Evolutionary conservation across 2,797 vertebrate species (phyloP).

Genomic region (Coregonus sp.): DNA sequence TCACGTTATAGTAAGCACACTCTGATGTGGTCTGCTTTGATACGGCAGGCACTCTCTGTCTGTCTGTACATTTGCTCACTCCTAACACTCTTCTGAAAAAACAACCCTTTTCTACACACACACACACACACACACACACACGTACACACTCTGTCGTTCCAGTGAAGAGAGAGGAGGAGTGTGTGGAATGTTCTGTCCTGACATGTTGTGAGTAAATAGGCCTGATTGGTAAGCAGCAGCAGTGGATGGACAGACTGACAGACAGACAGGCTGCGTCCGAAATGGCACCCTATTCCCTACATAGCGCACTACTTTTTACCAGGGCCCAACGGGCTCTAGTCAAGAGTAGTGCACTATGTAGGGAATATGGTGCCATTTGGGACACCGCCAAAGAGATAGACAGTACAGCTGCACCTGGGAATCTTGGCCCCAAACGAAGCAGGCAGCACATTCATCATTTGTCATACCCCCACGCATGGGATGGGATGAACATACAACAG

Average conservation of each 20-base stretch:
- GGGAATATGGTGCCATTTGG: not conserved
- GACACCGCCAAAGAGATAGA: slow-evolving; percentile 25
- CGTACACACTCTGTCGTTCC: slow-evolving; percentile 19
- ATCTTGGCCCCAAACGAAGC: slow-evolving; percentile 68
- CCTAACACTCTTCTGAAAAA: not conserved
- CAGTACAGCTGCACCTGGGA: slow-evolving; percentile 78
- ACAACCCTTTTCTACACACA: not conserved
- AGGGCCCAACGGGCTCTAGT: not conserved
- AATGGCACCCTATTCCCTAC: not conserved
- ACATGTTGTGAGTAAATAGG: slow-evolving; percentile 79
- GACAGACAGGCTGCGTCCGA: not conserved
- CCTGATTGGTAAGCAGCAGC: slow-evolving; percentile 74
- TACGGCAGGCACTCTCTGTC: slow-evolving; percentile 14
- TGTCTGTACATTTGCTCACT: not conserved
- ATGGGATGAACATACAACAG: slow-evolving; percentile 43
- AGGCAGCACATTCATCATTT: slow-evolving; percentile 64
- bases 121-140: too few relatives aligned
- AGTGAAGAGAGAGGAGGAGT: slow-evolving; percentile 49
- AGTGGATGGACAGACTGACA: slow-evolving; percentile 13
- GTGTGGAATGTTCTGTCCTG: slow-evolving; percentile 71
- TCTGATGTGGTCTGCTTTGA: slow-evolving; percentile 56
- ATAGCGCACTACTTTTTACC: too few relatives aligned
- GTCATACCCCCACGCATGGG: slow-evolving; percentile 54
- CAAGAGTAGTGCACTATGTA: not conserved
- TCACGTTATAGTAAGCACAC: slow-evolving; percentile 64